These are phyloP conservation scores for Coptodon rendalli DNA, from an alignment of 2,113 vertebrate species.

Conservation along the genomic window DNA sequence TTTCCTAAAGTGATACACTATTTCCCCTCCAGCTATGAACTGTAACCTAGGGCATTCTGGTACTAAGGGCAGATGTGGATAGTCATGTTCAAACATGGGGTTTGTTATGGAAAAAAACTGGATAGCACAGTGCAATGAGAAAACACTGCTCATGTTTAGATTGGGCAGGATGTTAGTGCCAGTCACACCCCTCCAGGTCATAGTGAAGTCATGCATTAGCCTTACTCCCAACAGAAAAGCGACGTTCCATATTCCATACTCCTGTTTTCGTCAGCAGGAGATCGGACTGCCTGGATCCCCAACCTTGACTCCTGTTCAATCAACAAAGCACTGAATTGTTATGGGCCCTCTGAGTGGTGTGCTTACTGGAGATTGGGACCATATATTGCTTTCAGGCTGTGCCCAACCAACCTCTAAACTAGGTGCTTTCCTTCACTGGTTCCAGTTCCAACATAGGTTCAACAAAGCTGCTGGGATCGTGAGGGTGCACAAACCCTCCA, in stretches of 20 bases:
- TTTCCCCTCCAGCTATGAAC: background rate
- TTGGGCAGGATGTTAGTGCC: background rate
- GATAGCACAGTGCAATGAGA: background rate
- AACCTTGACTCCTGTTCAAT: background rate
- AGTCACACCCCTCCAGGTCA: background rate
- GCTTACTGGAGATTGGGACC: fast-evolving
- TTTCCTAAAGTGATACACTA: background rate
- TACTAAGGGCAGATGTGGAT: background rate
- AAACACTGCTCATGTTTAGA: background rate
- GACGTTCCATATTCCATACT: background rate
- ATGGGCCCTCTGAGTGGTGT: background rate
- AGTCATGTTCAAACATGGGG: background rate
- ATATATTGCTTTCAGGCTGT: background rate
- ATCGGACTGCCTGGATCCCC: background rate
- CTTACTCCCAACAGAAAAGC: background rate
- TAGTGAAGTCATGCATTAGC: background rate
- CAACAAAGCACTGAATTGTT: background rate
- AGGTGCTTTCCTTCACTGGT: fast-evolving
- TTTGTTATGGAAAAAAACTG: background rate
- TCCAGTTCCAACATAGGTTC: fast-evolving
- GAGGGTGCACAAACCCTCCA: background rate
- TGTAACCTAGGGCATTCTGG: background rate
- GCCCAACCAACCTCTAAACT: background rate
- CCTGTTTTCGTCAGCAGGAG: background rate
- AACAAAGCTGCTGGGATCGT: background rate